These are phyloP conservation scores for Sander vitreus DNA, from an alignment of 2,113 vertebrate species.

Conservation along the genomic window DNA sequence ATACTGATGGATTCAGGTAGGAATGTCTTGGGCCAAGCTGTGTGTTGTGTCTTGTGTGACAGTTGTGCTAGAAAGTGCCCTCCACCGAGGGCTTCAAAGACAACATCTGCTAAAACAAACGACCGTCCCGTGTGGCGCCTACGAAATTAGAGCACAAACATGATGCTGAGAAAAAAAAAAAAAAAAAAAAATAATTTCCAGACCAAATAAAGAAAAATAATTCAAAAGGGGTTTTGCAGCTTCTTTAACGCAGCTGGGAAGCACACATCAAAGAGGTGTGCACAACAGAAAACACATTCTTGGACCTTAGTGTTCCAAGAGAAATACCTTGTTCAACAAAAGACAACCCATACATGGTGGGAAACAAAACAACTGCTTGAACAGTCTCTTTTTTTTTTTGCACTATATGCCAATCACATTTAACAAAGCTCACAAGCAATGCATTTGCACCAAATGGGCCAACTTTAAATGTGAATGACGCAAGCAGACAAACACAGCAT, in stretches of 20 bases:
- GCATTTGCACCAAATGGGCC: conserved; percentile 23
- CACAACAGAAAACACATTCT: conserved; percentile 33
- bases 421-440: conserved; percentile 23
- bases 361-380: conserved; percentile 23
- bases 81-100: conserved; percentile 78
- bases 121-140: conserved; percentile 51
- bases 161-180: conserved; percentile 2
- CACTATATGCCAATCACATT: conserved; percentile 31
- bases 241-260: conserved; percentile 44
- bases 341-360: conserved; percentile 1
- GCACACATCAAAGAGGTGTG: conserved; percentile 48
- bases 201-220: conserved; percentile 69
- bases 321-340: conserved; percentile 42
- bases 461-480: conserved; percentile 56
- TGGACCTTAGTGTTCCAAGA: conserved; percentile 36
- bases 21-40: conserved; percentile 61
- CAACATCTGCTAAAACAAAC: conserved; percentile 81
- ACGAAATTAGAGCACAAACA: conserved; percentile 68
- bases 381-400: neutral
- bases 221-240: conserved; percentile 57
- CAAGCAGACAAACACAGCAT: conserved; percentile 43
- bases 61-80: conserved; percentile 71
- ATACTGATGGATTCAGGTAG: conserved; percentile 73
- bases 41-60: conserved; percentile 66
- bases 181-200: conserved; percentile 46